phyloP scores from a whole-genome alignment of 2,113 vertebrate genomes.

The Xiphophorus hellerii region DNA sequence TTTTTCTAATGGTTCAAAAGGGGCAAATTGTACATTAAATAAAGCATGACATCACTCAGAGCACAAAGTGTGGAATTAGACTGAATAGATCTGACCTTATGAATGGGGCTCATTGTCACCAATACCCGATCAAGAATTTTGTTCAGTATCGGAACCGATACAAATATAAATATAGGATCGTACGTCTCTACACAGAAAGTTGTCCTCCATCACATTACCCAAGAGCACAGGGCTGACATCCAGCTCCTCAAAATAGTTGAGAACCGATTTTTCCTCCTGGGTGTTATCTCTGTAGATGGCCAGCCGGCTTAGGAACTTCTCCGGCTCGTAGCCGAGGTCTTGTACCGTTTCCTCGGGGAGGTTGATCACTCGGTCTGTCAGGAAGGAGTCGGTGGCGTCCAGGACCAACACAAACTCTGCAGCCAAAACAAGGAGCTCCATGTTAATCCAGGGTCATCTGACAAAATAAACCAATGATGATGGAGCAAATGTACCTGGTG shows the following conservation, averaged over 20 bases:
- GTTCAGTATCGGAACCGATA: too few species aligned
- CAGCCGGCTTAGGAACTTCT: conserved; percentile 81
- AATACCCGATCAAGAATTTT: too few species aligned
- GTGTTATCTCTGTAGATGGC: conserved; percentile 80
- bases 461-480: background rate
- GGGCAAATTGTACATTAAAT: too few species aligned
- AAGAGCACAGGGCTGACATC: conserved; percentile 82
- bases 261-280: conserved; percentile 78
- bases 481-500: conserved; percentile 82
- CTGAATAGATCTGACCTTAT: too few species aligned
- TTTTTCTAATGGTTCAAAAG: too few species aligned
- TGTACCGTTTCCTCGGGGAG: conserved; percentile 84
- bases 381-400: conserved; percentile 85
- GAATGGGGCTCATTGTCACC: too few species aligned
- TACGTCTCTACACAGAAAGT: background rate
- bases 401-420: conserved; percentile 88
- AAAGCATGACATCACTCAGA: too few species aligned
- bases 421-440: conserved; percentile 1
- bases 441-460: background rate
- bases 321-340: conserved; percentile 82
- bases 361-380: conserved; percentile 88
- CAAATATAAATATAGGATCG: too few species aligned
- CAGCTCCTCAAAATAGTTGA: conserved; percentile 89
- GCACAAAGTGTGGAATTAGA: too few species aligned
- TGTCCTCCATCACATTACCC: conserved; percentile 74